A percentile compares a stretch with the other conserved stretches of the same genome.
Evolutionary conservation across 2,888 invertebrate species (phyloP).

Genomic region (Callosobruchus maculatus): DNA sequence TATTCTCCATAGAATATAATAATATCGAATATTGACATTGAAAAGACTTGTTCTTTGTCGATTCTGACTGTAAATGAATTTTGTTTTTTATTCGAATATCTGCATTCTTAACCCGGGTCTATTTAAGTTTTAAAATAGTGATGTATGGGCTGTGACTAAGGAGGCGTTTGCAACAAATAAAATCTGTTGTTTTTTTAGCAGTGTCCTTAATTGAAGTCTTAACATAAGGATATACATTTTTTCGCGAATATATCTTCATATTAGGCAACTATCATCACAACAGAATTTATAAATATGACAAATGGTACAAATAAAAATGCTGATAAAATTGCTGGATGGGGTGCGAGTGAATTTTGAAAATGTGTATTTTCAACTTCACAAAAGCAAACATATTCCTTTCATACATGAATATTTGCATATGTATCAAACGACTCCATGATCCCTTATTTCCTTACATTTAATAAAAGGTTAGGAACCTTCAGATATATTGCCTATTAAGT

Average conservation of each 20-base stretch:
- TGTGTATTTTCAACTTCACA: no score
- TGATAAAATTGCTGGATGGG: no score
- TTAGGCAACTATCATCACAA: background rate
- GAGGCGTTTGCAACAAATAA: background rate
- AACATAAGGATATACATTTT: background rate
- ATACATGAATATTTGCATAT: no score
- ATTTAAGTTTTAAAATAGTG: background rate
- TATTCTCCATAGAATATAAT: no score
- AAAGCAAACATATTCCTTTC: no score
- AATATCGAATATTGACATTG: background rate
- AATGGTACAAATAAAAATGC: background rate
- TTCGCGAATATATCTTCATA: background rate
- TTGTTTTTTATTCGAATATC: background rate
- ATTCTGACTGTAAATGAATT: no score
- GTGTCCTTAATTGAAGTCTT: background rate
- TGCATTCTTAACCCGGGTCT: background rate
- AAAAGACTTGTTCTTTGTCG: no score
- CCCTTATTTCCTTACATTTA: no score
- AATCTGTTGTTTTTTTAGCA: background rate
- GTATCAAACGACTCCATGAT: no score
- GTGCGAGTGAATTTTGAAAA: no score
- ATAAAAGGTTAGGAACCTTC: no score
- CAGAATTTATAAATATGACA: background rate
- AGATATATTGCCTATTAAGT: no score
- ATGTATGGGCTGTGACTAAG: background rate